Evolutionary conservation across 2,797 vertebrate genomes (phyloP).

Genomic region (Pseudomugil tenellus): DNA sequence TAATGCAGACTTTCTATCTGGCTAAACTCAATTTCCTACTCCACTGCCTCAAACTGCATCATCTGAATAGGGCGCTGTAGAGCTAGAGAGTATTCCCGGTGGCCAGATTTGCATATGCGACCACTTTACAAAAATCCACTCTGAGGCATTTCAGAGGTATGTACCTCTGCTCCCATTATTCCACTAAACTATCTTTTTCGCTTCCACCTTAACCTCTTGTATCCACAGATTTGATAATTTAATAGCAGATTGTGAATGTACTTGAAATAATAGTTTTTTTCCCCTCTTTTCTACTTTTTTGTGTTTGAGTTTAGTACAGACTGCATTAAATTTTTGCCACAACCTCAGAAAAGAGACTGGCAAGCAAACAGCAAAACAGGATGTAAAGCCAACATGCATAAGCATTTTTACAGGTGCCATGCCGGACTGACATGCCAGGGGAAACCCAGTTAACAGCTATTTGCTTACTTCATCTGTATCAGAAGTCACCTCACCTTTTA

Average conservation of each 20-base stretch:
- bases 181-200: constrained; percentile 38
- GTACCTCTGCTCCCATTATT: constrained; percentile 48
- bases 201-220: constrained; percentile 27
- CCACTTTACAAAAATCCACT: constrained; percentile 76
- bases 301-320: constrained; percentile 44
- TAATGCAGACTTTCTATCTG: constrained; percentile 79
- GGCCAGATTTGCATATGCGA: constrained; percentile 81
- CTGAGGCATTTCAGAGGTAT: constrained; percentile 49
- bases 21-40: constrained; percentile 83
- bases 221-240: constrained; percentile 42
- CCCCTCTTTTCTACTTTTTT: constrained; percentile 15
- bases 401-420: constrained; percentile 68
- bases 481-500: constrained; percentile 42
- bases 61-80: constrained; percentile 71
- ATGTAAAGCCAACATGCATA: constrained; percentile 66
- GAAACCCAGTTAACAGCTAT: constrained; percentile 72
- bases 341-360: constrained; percentile 75
- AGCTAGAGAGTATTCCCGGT: constrained; percentile 71
- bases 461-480: constrained; percentile 51
- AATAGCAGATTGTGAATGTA: constrained; percentile 27
- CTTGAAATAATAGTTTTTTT: constrained; percentile 16
- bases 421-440: constrained; percentile 53
- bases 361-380: constrained; percentile 77
- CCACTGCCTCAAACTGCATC: constrained; percentile 78
- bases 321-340: constrained; percentile 29